Base-by-base conservation (phyloP, 2,797 vertebrate species). In the Chaetodon trifasciatus region DNA sequence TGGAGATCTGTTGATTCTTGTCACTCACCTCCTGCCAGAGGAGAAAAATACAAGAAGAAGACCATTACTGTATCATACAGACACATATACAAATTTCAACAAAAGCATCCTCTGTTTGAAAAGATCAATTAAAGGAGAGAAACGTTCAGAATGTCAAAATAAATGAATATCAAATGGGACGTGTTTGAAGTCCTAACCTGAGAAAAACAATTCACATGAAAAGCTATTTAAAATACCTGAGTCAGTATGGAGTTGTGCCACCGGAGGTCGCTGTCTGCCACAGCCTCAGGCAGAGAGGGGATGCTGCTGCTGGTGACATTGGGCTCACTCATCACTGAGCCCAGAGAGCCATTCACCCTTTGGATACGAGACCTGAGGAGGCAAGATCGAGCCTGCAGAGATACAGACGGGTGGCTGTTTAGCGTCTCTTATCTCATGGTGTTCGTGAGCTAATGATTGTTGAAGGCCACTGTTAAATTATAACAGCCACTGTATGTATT, bases 281-380 rank as follows among this genome's bases (percentile, higher is more conserved):
- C 74, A 0, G 79, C 74, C 0, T 88, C 87, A 6, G 71, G 83
- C 24, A 91, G 74, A 47, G 83, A 92, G 1, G 71, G 79, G 50
- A 57, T 63, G 53, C 86, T 86, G 79, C 72, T 74, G 68, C 78
- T 75, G 60, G 85, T 92, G 68, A 84, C 81, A 24, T 86, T 91
- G n/a, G 94, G 86, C 17, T 95, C 93, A 44, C 70, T 88, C 93
- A 96, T 95, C 73, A 96, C 37, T 23, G 86, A 92, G 44, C 95
- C 95, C 73, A 96, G 74, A 21, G 92, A 94, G 10, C 94, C 94
- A 0, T 96, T 95, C 1, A 88, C 93, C 6, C 93, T 65, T 89
- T 95, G 95, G 66, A 96, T 90, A 13, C 79, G 82, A 76, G 91
- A 95, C 72, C 94, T 90, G 74, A 95, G 76, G 37, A 91, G 78